Conservation (phyloP, 1,140 invertebrate species). For the Ceratina calcarata region DNA sequence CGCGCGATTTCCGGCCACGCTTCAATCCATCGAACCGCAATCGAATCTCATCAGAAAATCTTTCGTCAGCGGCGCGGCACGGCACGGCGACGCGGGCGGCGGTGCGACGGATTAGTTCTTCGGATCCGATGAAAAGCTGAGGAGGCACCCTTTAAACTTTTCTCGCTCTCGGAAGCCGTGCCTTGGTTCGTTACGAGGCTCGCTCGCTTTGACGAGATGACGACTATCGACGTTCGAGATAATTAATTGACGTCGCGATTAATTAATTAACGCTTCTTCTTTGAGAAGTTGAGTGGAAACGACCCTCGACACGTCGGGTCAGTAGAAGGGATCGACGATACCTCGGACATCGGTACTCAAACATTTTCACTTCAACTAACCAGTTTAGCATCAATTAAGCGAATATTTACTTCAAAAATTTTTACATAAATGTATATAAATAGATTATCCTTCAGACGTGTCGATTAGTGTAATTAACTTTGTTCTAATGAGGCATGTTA, state of each 20-base stretch:
- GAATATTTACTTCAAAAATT: neutral
- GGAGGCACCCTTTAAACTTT: neutral
- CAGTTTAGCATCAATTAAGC: too few species aligned
- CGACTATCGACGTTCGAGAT: neutral
- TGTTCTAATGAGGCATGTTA: too few species aligned
- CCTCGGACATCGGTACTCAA: slow-evolving; percentile 1
- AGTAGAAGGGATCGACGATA: too few species aligned
- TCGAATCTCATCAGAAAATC: slow-evolving; percentile 21
- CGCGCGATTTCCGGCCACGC: neutral
- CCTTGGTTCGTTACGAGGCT: neutral
- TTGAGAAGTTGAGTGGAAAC: neutral
- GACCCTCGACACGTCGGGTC: neutral
- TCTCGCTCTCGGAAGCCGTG: neutral
- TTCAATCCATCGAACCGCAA: neutral
- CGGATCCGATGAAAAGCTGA: neutral
- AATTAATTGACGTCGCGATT: too few species aligned
- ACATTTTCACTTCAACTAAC: neutral
- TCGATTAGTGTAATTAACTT: too few species aligned
- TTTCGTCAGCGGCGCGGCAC: neutral
- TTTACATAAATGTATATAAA: too few species aligned
- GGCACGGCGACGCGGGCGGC: too few species aligned
- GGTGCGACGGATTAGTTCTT: neutral
- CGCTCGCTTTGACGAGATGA: neutral
- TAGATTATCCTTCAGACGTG: too few species aligned
- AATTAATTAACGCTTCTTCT: slow-evolving; percentile 15